Percentiles rank a stretch among this genome's conserved stretches.
phyloP scores from a whole-genome alignment of 1,140 invertebrate genomes.

The Phenacoccus solenopsis region DNA sequence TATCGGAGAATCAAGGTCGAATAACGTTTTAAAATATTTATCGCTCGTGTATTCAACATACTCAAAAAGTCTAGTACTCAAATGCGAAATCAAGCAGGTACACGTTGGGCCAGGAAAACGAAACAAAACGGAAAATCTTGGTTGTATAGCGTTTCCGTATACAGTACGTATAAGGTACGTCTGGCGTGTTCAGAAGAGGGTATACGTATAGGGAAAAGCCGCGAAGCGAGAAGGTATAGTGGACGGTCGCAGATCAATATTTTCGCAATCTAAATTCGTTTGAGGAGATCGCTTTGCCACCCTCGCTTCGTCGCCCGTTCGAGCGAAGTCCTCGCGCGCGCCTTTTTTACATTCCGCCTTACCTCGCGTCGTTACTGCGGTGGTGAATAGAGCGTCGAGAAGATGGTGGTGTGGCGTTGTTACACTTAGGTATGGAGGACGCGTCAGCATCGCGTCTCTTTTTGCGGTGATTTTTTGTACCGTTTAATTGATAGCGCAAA shows the following conservation, averaged over 20 bases:
- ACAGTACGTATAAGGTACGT: neutral
- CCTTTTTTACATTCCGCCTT: slow-evolving; percentile 11
- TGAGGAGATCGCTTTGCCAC: neutral
- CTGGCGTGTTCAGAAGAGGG: neutral
- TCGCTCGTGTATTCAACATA: no score
- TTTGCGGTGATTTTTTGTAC: no score
- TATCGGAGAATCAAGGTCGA: no score
- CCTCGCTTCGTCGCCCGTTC: neutral
- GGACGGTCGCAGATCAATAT: slow-evolving; percentile 10
- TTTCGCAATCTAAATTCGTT: slow-evolving; percentile 16
- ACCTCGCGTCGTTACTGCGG: no score
- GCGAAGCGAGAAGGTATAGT: neutral
- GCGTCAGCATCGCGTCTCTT: no score
- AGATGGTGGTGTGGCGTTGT: neutral
- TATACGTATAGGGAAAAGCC: neutral
- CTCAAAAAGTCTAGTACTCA: no score
- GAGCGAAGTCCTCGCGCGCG: neutral
- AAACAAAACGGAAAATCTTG: neutral
- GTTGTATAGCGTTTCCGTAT: neutral
- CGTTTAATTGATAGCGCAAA: no score
- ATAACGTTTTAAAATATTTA: no score
- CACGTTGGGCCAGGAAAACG: neutral
- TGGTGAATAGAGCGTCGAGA: neutral
- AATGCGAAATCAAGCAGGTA: no score
- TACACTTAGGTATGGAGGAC: no score